Evolutionary conservation across 2,113 vertebrate genomes (phyloP), one percentile per base, ranked within the genome.

Genomic region (Melanerpes formicivorus): DNA sequence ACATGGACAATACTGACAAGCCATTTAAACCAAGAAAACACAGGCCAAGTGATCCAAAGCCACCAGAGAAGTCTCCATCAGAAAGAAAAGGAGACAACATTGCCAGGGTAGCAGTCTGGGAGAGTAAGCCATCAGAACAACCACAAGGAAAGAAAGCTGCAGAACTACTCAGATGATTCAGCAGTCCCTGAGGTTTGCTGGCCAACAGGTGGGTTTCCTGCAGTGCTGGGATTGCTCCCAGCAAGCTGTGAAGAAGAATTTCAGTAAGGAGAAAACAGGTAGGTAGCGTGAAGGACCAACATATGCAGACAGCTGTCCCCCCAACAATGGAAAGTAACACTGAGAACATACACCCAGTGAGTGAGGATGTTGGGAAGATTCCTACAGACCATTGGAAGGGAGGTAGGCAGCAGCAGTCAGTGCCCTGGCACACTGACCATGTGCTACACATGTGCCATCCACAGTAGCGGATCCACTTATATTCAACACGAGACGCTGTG

Each of bases 261-360:
- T 70, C 40, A 26, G 23, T 3, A 21, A 40, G 50, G 18, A 48
- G 59, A 19, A 44, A 11, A n/a, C 9, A 23, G 42, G 30, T 17
- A 32, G 32, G 14, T 16, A 70, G 52, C 22, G 18, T 0, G 8
- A 15, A 88, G 11, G 11, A 10, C 26, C 37, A 76, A 67, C 13
- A 5, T 3, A 17, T 1, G 1, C 13, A 62, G 29, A 9, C 3
- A 46, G 37, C 19, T 67, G 82, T 18, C 22, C 25, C 18, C 65
- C 30, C 4, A 11, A 50, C 32, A 32, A 4, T 7, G 3, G 1
- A 63, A 54, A 12, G 15, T 3, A 8, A 56, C 0, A 2, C 29
- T 27, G 27, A 67, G 56, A 63, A 40, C 6, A 15, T 3, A 42
- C 2, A 18, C 46, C 12, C 10, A 5, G 23, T 0, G 23, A 79